A percentile compares a stretch with the other conserved stretches of the same genome.
These are phyloP conservation scores for Urocyon cinereoargenteus DNA, from an alignment of 2,797 vertebrate genomes.

Conservation along the genomic window DNA sequence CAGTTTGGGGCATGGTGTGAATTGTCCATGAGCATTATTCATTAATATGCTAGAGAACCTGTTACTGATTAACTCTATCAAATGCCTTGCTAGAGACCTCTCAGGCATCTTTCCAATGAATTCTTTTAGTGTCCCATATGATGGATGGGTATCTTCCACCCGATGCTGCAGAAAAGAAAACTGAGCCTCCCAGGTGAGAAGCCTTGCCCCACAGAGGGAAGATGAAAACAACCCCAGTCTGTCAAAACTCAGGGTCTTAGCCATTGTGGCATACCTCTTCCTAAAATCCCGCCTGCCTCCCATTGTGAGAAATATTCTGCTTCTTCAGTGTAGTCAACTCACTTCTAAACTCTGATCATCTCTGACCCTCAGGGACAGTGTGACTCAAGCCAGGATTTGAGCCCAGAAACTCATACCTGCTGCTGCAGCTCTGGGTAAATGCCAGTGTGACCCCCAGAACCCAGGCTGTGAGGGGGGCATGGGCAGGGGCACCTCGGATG, in stretches of 20 bases:
- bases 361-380: not conserved
- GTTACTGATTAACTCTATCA: not conserved
- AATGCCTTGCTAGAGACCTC: not conserved
- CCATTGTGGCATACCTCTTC: accelerated
- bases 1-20: not conserved
- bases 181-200: not conserved
- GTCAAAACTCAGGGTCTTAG: not conserved
- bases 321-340: not conserved
- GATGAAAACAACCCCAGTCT: too few species aligned
- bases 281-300: not conserved
- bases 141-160: not conserved
- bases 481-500: accelerated
- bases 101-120: accelerated
- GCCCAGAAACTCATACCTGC: not conserved
- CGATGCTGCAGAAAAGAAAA: not conserved
- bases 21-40: not conserved
- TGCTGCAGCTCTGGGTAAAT: not conserved
- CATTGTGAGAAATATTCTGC: too few species aligned
- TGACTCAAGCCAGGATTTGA: not conserved
- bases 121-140: not conserved
- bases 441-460: too few species aligned
- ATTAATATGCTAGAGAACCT: too few species aligned
- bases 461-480: accelerated
- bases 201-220: not conserved
- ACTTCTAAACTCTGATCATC: not conserved